Evolutionary conservation across 2,113 vertebrate genomes (phyloP).

Genomic region (Ceyx melanurus): DNA sequence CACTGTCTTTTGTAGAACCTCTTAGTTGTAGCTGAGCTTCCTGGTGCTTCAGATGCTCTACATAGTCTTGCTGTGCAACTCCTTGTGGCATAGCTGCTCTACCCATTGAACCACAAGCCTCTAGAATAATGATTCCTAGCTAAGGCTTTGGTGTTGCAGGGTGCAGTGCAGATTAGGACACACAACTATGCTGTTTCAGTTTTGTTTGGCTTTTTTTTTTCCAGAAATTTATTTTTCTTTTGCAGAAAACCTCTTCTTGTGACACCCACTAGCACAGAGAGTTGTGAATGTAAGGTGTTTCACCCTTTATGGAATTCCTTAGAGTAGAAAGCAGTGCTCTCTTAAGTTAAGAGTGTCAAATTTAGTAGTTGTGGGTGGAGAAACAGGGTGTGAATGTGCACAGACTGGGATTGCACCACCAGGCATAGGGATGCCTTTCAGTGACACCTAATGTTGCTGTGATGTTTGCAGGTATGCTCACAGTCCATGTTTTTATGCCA

Average conservation of each 20-base stretch:
- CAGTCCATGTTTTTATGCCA: neutral
- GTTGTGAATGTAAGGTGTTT: neutral
- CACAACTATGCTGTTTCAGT: neutral
- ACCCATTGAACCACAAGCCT: neutral
- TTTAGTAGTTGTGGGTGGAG: neutral
- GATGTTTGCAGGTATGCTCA: neutral
- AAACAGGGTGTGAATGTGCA: neutral
- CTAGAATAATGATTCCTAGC: neutral
- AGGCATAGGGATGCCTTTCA: neutral
- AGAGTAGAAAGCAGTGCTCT: neutral
- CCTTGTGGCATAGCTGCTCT: fast-evolving
- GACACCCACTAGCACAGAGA: neutral
- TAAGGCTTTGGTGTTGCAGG: neutral
- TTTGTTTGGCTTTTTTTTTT: neutral
- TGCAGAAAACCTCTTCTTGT: neutral
- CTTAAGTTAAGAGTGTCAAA: neutral
- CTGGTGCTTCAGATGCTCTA: neutral
- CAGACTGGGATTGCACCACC: neutral
- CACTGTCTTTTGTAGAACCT: neutral
- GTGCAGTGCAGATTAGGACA: neutral
- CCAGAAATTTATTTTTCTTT: neutral
- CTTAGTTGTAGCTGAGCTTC: neutral
- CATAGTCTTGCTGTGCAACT: neutral
- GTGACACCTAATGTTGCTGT: neutral
- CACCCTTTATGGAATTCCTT: neutral